Evolutionary conservation across 2,888 invertebrate genomes (phyloP).

Genomic region (Camptogramma bilineatum): DNA sequence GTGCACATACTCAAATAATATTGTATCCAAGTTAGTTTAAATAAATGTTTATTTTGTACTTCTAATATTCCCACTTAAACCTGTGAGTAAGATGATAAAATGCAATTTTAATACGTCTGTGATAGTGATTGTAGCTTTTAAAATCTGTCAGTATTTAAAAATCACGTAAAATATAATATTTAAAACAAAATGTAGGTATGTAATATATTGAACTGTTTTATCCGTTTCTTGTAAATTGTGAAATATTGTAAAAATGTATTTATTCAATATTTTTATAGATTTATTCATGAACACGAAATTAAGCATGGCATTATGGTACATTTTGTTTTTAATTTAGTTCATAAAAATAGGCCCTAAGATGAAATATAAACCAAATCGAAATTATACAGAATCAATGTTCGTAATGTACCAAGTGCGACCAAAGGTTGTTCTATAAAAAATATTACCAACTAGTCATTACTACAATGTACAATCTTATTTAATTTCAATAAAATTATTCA

Average conservation of each 20-base stretch:
- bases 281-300: conserved; percentile 34
- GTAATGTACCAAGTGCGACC: conserved; percentile 43
- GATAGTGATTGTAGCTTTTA: conserved; percentile 79
- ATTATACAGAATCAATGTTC: conserved; percentile 52
- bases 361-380: conserved; percentile 26
- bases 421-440: conserved; percentile 52
- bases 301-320: conserved; percentile 23
- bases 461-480: conserved; percentile 57
- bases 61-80: conserved; percentile 4
- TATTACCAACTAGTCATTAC: conserved; percentile 46
- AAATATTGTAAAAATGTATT: conserved; percentile 56
- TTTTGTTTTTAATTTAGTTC: conserved; percentile 17
- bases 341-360: conserved; percentile 49
- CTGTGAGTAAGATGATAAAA: conserved; percentile 19
- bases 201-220: conserved; percentile 40
- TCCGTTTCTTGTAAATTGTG: conserved; percentile 49
- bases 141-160: conserved; percentile 77
- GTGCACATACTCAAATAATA: background rate
- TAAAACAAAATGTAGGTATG: conserved; percentile 42
- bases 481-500: conserved; percentile 60
- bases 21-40: background rate
- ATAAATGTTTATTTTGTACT: conserved; percentile 3
- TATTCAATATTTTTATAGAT: conserved; percentile 58
- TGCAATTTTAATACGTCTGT: conserved; percentile 62
- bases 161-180: conserved; percentile 58